Percentiles rank a stretch among this genome's conserved stretches.
These are phyloP conservation scores for Tragelaphus buxtoni DNA, from an alignment of 2,113 vertebrate species.

Conservation along the genomic window DNA sequence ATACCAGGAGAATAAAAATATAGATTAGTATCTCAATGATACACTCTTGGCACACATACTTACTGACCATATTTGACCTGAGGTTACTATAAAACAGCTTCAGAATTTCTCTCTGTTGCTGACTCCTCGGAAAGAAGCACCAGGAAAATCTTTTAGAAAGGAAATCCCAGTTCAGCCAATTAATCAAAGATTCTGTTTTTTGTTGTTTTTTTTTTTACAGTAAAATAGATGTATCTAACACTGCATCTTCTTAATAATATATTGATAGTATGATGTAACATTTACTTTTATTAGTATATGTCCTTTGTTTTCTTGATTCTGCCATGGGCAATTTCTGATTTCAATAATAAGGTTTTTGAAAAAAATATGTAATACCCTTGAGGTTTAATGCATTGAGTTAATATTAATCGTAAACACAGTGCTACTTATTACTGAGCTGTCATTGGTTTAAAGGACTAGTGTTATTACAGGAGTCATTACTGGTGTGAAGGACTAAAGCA, in stretches of 20 bases:
- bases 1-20: not conserved
- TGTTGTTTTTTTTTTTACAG: not conserved
- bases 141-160: not conserved
- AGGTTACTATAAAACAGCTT: not conserved
- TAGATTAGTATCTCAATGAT: not conserved
- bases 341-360: slow-evolving; percentile 4
- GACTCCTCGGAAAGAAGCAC: slow-evolving; percentile 2
- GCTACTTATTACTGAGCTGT: not conserved
- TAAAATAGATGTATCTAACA: not conserved
- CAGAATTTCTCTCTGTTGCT: not conserved
- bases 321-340: slow-evolving; percentile 15
- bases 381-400: not conserved
- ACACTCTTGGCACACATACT: not conserved
- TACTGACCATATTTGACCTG: not conserved
- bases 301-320: slow-evolving; percentile 16
- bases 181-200: not conserved
- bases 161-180: slow-evolving; percentile 9
- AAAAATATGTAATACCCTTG: not conserved
- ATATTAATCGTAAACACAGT: slow-evolving; percentile 17
- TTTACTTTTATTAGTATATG: not conserved
- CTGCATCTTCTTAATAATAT: not conserved
- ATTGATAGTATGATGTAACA: not conserved
- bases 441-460: not conserved
- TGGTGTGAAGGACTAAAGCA: not conserved
- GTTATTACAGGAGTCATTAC: not conserved